phyloP scores from a whole-genome alignment of 2,888 invertebrate species.

The Hydrotaea diabolus region DNA sequence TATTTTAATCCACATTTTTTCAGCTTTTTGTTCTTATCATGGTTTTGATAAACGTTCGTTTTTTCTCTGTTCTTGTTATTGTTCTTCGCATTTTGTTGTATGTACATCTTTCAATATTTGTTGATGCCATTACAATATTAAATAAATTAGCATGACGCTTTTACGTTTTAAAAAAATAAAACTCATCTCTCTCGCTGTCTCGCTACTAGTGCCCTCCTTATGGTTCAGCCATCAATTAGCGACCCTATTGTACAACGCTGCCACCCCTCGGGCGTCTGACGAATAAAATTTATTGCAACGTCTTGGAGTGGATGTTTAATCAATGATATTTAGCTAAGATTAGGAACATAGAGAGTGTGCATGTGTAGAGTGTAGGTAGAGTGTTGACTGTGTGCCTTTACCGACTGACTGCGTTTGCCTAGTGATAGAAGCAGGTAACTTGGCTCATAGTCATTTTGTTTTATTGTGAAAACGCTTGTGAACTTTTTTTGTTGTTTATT shows the following conservation, averaged over 20 bases:
- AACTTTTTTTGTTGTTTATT: neutral
- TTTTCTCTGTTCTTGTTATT: neutral
- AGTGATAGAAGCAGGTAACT: slow-evolving; percentile 19
- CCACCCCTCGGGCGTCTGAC: neutral
- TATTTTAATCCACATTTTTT: slow-evolving; percentile 1
- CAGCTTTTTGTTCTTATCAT: too few relatives aligned
- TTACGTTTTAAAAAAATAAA: slow-evolving; percentile 12
- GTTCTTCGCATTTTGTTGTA: neutral
- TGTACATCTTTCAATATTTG: neutral
- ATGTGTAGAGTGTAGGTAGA: neutral
- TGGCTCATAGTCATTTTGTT: neutral
- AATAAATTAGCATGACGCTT: slow-evolving; percentile 20
- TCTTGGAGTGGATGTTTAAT: neutral
- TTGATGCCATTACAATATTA: too few relatives aligned
- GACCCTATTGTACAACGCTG: neutral
- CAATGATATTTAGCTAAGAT: neutral
- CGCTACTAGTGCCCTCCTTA: neutral
- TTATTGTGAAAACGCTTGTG: slow-evolving; percentile 24
- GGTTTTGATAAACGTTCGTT: neutral
- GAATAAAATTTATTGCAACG: neutral
- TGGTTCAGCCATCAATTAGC: neutral
- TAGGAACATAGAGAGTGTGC: neutral
- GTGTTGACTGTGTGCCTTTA: slow-evolving; percentile 2
- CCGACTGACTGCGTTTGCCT: slow-evolving; percentile 33
- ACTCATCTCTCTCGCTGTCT: neutral